Evolutionary conservation across 1,140 invertebrate genomes (phyloP).

Genomic region (Scaptomyza montana): DNA sequence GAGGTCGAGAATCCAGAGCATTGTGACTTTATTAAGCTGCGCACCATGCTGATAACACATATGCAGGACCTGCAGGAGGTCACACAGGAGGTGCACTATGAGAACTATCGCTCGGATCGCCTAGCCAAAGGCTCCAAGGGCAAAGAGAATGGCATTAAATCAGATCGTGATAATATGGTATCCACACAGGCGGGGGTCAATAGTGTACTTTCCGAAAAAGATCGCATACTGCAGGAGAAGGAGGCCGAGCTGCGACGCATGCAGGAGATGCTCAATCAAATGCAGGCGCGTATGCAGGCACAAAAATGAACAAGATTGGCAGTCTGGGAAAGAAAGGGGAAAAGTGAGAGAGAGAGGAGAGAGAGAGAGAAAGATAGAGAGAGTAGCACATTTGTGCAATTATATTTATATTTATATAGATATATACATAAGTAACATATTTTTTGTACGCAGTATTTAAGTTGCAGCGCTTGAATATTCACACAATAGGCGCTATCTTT

Average conservation of each 20-base stretch:
- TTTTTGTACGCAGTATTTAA: conserved; percentile 67
- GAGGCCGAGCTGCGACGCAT: conserved; percentile 95
- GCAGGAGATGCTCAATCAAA: conserved; percentile 97
- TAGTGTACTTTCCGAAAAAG: conserved; percentile 88
- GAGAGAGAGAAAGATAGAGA: conserved; percentile 5
- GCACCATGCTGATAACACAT: conserved; percentile 98
- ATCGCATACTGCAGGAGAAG: conserved; percentile 94
- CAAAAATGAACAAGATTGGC: conserved; percentile 77
- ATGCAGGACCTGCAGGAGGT: conserved; percentile 98
- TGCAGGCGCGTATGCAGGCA: conserved; percentile 96
- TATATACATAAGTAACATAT: conserved; percentile 42
- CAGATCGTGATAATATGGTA: conserved; percentile 62
- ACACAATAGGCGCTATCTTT: conserved; percentile 59
- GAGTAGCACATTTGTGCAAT: conserved; percentile 43
- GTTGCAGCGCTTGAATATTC: conserved; percentile 56
- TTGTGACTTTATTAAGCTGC: conserved; percentile 98
- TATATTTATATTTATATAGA: conserved; percentile 28
- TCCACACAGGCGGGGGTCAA: conserved; percentile 50
- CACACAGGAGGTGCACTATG: conserved; percentile 97
- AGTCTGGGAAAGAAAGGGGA: too few relatives aligned
- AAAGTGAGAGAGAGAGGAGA: not conserved
- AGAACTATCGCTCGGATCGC: conserved; percentile 96
- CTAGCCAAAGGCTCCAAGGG: conserved; percentile 90
- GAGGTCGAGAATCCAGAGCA: conserved; percentile 99
- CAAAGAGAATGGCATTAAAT: conserved; percentile 77